phyloP scores from a whole-genome alignment of 2,888 invertebrate genomes.

The Brenthis daphne region DNA sequence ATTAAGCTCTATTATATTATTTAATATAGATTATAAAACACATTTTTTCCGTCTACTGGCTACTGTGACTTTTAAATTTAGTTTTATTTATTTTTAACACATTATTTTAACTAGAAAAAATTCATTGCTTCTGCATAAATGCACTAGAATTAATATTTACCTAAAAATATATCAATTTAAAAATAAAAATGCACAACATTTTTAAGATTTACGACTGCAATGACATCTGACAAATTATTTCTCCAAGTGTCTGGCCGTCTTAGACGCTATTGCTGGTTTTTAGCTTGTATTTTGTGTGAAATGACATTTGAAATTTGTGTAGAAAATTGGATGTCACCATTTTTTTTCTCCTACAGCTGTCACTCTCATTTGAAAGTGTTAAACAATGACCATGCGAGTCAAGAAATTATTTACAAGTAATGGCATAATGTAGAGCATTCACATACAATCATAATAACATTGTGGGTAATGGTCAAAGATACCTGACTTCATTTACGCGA shows the following conservation, averaged over 20 bases:
- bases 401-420: too few species aligned
- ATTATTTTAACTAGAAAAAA: too few species aligned
- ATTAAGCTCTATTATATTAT: too few species aligned
- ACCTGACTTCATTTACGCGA: too few species aligned
- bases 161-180: background rate
- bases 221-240: slow-evolving; percentile 18
- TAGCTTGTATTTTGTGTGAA: background rate
- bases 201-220: slow-evolving; percentile 5
- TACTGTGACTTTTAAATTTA: too few species aligned
- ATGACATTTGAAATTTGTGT: background rate
- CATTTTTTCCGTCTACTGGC: too few species aligned
- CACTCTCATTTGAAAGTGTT: background rate
- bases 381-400: background rate
- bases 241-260: background rate
- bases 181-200: background rate
- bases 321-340: background rate
- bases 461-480: too few species aligned
- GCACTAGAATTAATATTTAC: too few species aligned
- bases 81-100: too few species aligned
- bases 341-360: background rate
- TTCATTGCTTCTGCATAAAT: too few species aligned
- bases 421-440: too few species aligned
- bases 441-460: too few species aligned
- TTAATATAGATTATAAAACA: background rate
- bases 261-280: background rate